Evolutionary conservation across 2,888 invertebrate species (phyloP).

Genomic region (Zele albiditarsus): DNA sequence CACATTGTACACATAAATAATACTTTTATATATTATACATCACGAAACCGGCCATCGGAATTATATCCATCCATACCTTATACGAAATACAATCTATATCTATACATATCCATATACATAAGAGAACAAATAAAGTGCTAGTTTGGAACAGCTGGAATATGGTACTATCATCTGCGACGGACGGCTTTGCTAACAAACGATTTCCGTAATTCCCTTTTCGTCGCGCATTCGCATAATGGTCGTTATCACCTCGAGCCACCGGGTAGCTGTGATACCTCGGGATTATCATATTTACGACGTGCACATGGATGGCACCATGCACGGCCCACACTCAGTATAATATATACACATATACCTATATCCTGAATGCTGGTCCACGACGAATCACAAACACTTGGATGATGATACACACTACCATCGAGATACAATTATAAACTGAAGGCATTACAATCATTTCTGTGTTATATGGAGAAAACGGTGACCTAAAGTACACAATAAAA

Average conservation of each 20-base stretch:
- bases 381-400: background rate
- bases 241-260: conserved; percentile 66
- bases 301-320: conserved; percentile 45
- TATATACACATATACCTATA: background rate
- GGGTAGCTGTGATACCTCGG: conserved; percentile 63
- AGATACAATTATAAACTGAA: too few species aligned
- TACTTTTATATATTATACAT: too few species aligned
- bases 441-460: too few species aligned
- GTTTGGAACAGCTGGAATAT: conserved; percentile 25
- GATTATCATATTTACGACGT: conserved; percentile 70
- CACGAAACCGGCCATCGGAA: background rate
- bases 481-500: too few species aligned
- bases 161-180: conserved; percentile 68
- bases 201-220: conserved; percentile 70
- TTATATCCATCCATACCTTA: background rate
- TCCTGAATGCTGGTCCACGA: background rate
- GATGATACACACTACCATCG: background rate
- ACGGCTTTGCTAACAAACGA: conserved; percentile 71
- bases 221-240: conserved; percentile 68
- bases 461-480: too few species aligned
- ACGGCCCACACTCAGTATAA: conserved; percentile 4
- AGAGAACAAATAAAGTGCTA: conserved; percentile 16
- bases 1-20: too few species aligned
- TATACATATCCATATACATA: background rate
- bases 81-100: background rate